These are phyloP conservation scores for Euclidia mi DNA, from an alignment of 2,888 invertebrate species.

Conservation along the genomic window DNA sequence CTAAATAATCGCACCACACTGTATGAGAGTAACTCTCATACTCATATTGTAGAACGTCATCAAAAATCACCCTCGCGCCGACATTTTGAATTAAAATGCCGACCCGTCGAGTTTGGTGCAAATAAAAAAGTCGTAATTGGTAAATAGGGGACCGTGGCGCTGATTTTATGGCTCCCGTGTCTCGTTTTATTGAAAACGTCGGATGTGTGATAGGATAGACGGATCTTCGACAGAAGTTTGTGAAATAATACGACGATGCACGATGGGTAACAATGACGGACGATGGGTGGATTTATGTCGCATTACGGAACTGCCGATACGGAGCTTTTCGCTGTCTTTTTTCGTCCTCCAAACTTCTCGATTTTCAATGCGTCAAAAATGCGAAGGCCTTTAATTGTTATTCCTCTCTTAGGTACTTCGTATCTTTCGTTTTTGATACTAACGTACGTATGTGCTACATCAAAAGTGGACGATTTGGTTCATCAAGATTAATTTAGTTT, in stretches of 20 bases:
- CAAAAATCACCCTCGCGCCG: conserved; percentile 47
- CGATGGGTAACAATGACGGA: too few species aligned
- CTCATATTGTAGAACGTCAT: conserved; percentile 45
- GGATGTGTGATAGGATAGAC: conserved; percentile 18
- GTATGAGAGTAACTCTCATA: conserved; percentile 21
- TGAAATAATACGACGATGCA: background rate
- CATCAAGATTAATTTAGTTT: too few species aligned
- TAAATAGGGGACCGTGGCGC: conserved; percentile 71
- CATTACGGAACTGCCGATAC: too few species aligned
- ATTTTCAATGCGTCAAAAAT: too few species aligned
- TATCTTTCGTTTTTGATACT: too few species aligned
- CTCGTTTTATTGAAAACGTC: conserved; percentile 52
- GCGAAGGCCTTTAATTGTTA: too few species aligned
- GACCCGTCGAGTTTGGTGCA: conserved; percentile 56
- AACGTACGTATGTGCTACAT: too few species aligned
- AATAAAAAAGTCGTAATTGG: conserved; percentile 76
- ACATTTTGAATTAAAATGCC: conserved; percentile 62
- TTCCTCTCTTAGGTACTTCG: too few species aligned
- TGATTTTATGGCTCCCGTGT: conserved; percentile 56
- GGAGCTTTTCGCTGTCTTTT: too few species aligned
- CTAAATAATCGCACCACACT: conserved; percentile 5
- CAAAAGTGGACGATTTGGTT: too few species aligned
- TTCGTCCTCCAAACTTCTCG: too few species aligned
- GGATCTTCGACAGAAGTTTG: background rate
- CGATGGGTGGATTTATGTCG: background rate